phyloP scores from a whole-genome alignment of 2,888 invertebrate genomes.

The Melipona beecheii region DNA sequence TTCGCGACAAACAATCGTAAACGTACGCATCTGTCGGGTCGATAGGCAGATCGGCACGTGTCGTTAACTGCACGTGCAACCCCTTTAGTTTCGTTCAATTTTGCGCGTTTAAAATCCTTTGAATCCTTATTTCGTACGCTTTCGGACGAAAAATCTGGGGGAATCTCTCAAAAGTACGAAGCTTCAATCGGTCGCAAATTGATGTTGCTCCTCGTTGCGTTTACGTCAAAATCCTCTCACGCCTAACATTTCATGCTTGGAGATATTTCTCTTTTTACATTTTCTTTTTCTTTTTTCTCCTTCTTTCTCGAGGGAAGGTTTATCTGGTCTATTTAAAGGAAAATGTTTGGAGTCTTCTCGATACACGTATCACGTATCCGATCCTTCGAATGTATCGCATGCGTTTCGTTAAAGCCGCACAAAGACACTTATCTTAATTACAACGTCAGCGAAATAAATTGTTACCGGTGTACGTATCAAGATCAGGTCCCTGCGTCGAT shows the following conservation, averaged over 20 bases:
- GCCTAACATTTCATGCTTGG: no score
- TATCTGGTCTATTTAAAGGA: neutral
- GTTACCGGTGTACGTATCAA: constrained; percentile 18
- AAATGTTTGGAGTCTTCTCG: neutral
- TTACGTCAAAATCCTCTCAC: no score
- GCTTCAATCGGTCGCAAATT: neutral
- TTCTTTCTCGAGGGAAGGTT: neutral
- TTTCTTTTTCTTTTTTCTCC: no score
- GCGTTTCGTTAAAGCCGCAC: neutral
- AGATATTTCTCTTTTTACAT: no score
- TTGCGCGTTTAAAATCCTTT: neutral
- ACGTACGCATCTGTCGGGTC: constrained; percentile 5
- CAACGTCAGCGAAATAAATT: constrained; percentile 25
- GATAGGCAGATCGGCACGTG: constrained; percentile 18
- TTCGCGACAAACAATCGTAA: constrained; percentile 25
- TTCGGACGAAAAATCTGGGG: neutral
- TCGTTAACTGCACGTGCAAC: constrained; percentile 10
- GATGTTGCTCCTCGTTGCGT: no score
- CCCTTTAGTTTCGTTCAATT: constrained; percentile 6
- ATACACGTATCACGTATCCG: neutral
- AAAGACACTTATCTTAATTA: constrained; percentile 26
- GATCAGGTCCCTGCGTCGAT: constrained; percentile 24
- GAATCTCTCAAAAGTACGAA: neutral
- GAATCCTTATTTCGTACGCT: neutral
- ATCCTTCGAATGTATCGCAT: neutral